Conservation (phyloP, 2,888 invertebrate species). For the Tillus elongatus region DNA sequence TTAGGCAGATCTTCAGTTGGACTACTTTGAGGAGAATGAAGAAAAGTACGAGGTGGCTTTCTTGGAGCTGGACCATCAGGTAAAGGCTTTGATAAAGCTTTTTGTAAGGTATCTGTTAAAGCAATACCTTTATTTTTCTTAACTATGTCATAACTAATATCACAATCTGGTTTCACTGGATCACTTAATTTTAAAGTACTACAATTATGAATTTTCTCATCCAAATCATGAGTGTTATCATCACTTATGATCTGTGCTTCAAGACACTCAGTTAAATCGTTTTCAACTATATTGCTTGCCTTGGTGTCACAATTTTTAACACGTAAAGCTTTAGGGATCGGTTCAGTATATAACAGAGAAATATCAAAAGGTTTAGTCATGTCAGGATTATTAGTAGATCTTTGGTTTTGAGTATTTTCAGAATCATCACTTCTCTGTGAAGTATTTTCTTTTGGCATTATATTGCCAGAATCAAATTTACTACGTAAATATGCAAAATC, state of each 20-base stretch:
- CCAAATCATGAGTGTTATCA: conserved; percentile 9
- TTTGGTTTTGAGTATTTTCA: conserved; percentile 18
- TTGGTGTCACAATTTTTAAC: conserved; percentile 18
- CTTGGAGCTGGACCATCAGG: conserved; percentile 64
- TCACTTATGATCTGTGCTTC: too few species aligned
- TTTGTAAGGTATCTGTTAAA: conserved; percentile 52
- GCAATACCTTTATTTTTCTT: conserved; percentile 14
- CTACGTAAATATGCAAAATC: conserved; percentile 31
- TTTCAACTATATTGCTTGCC: not conserved
- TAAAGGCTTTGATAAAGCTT: conserved; percentile 57
- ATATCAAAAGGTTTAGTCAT: too few species aligned
- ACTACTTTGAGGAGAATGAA: conserved; percentile 28
- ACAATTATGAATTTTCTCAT: conserved; percentile 25
- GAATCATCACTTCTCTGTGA: conserved; percentile 17
- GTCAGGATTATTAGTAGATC: conserved; percentile 9
- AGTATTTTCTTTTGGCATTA: conserved; percentile 7
- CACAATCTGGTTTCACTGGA: conserved; percentile 6
- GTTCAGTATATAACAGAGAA: conserved; percentile 32
- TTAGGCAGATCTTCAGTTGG: conserved; percentile 18
- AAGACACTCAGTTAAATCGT: conserved; percentile 11
- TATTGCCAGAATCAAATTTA: conserved; percentile 25
- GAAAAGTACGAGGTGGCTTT: conserved; percentile 63
- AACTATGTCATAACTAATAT: not conserved
- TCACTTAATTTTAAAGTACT: conserved; percentile 29
- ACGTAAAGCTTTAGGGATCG: conserved; percentile 34